phyloP scores from a whole-genome alignment of 2,888 invertebrate species.

The Chymomyza amoena region DNA sequence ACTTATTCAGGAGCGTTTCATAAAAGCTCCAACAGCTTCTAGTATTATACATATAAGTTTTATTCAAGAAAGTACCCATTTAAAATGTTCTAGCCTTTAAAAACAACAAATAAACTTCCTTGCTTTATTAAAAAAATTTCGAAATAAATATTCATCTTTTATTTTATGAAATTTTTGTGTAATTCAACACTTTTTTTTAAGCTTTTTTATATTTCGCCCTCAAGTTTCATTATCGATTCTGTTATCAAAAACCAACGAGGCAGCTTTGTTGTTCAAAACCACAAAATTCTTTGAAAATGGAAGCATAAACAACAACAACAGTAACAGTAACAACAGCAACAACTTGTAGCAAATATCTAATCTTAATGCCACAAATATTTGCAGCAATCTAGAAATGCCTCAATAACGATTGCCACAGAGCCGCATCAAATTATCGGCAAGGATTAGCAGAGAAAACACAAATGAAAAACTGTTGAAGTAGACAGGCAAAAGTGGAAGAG shows the following conservation, averaged over 20 bases:
- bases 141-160: too few relatives aligned
- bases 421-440: conserved; percentile 46
- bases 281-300: conserved; percentile 23
- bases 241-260: neutral
- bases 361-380: conserved; percentile 35
- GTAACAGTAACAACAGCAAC: neutral
- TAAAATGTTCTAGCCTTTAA: too few relatives aligned
- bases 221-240: neutral
- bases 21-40: too few relatives aligned
- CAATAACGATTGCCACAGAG: conserved; percentile 22
- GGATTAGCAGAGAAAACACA: conserved; percentile 48
- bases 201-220: neutral
- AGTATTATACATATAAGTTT: too few relatives aligned
- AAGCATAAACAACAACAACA: neutral
- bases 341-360: conserved; percentile 11
- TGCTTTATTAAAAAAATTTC: too few relatives aligned
- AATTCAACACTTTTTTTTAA: neutral
- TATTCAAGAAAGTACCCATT: too few relatives aligned
- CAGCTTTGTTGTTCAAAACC: conserved; percentile 2
- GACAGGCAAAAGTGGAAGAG: conserved; percentile 14
- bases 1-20: too few relatives aligned
- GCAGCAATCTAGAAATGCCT: conserved; percentile 7
- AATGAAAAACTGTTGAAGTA: conserved; percentile 38
- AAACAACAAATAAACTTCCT: too few relatives aligned
- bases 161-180: neutral